Evolutionary conservation across 2,888 invertebrate species (phyloP), one percentile per base, ranked within the genome.

Genomic region (Xestia xanthographa): DNA sequence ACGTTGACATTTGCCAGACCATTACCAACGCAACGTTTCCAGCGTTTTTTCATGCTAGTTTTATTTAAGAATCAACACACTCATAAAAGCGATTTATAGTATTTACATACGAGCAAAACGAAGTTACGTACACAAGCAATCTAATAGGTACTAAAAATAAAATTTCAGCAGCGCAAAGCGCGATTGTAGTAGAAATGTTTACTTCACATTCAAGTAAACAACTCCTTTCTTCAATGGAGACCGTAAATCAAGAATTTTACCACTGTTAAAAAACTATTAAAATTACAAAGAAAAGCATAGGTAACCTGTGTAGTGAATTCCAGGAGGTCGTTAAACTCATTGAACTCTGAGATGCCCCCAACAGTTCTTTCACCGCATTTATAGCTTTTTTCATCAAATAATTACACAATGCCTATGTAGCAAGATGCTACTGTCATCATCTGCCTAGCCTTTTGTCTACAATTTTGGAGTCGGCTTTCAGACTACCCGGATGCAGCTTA

Each of bases 261-360:
- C 22, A 22, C 6, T n/a, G n/a, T 41, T 41, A n/a, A 14, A 38
- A 14, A 43, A 29, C 29, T 43, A 70, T 45, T 43, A 43, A 70
- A 70, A 63, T 29, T n/a, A 29, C 29, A 62, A n/a, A 70, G 26
- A 38, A 71, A 71, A 48, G 14, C 34, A 34, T 3, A n/a, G n/a
- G n/a, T n/a, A 66, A 45, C 20, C n/a, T n/a, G 43, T 45, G 12
- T 26, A 20, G 34, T 63, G 29, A 48, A 20, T 38, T 26, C 45
- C 20, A 48, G 8, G 20, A 66, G 45, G 12, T 14, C 34, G 3
- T n/a, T 26, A 3, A 45, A 66, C 70, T 71, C 38, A 20, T 9
- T 38, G 45, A 26, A 45, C 29, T 29, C n/a, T 45, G 34, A 34
- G 29, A 60, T 43, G 29, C 63, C 69, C 38, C 20, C 38, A 11